Conservation (phyloP, 2,888 invertebrate genomes). For the Chymomyza fuscimana region DNA sequence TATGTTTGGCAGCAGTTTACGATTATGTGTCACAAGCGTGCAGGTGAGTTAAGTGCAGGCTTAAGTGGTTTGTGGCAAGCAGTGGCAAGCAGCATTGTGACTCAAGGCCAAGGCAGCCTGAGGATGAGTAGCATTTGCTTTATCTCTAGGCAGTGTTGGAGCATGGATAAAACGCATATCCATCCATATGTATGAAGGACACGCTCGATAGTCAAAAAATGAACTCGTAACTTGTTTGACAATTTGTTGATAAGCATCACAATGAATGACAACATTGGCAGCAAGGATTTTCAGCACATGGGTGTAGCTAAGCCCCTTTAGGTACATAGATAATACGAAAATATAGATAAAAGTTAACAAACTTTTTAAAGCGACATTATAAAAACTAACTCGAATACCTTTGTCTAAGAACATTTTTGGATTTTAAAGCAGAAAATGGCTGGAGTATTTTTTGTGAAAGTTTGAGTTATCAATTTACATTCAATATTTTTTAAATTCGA, state of each 20-base stretch:
- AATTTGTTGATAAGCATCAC: conserved; percentile 14
- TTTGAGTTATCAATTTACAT: no score
- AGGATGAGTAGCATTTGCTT: neutral
- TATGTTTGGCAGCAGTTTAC: neutral
- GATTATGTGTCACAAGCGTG: neutral
- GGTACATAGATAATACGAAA: no score
- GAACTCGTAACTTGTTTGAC: conserved; percentile 26
- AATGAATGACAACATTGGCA: conserved; percentile 30
- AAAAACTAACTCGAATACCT: no score
- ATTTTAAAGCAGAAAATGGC: no score
- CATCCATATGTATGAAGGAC: neutral
- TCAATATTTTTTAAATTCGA: no score
- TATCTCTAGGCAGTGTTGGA: no score
- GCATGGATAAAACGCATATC: neutral
- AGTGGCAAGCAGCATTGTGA: neutral
- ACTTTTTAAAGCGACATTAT: no score
- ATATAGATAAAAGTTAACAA: no score
- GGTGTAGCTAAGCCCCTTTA: neutral
- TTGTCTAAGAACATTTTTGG: no score
- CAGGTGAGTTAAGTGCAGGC: neutral
- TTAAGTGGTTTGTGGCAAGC: neutral
- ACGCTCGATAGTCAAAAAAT: neutral
- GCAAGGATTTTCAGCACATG: neutral
- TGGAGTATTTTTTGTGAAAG: no score
- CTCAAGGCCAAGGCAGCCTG: neutral